These are phyloP conservation scores for Alauda arvensis DNA, from an alignment of 2,797 vertebrate genomes.

Conservation along the genomic window DNA sequence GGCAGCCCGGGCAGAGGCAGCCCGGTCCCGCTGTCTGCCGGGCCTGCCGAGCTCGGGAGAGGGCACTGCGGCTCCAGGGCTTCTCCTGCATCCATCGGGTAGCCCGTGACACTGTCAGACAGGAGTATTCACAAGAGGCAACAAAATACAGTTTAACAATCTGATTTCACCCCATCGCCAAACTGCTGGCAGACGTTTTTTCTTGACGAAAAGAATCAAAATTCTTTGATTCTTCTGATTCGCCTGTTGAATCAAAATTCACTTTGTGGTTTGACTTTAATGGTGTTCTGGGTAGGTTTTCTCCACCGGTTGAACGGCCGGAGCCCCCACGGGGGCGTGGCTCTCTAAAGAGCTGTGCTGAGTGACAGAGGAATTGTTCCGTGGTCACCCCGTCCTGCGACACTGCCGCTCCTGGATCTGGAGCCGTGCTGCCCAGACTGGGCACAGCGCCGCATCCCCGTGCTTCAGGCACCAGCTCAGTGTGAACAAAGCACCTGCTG, in stretches of 20 bases:
- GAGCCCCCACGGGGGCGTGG: neutral
- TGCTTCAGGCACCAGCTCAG: neutral
- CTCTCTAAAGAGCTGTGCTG: neutral
- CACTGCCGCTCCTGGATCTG: neutral
- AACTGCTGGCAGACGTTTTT: slow-evolving; percentile 46
- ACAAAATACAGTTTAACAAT: slow-evolving; percentile 75
- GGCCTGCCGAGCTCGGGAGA: slow-evolving; percentile 1
- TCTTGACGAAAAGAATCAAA: slow-evolving; percentile 36
- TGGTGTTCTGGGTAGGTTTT: slow-evolving; percentile 30
- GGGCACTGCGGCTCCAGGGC: slow-evolving; percentile 49
- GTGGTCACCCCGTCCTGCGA: neutral
- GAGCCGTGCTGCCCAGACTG: neutral
- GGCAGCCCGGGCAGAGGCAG: neutral
- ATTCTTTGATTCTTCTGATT: too few species aligned
- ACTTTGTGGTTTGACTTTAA: neutral
- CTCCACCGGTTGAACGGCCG: slow-evolving; percentile 26
- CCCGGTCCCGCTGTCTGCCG: neutral
- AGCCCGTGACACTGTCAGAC: slow-evolving; percentile 56
- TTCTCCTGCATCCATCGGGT: neutral
- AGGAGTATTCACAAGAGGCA: slow-evolving; percentile 69
- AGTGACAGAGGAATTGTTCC: neutral
- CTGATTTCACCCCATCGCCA: slow-evolving; percentile 58
- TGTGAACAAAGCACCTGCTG: neutral
- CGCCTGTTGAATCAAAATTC: slow-evolving; percentile 46
- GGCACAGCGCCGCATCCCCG: neutral